Evolutionary conservation across 1,140 invertebrate genomes (phyloP).

Genomic region (Drosophila sproati): DNA sequence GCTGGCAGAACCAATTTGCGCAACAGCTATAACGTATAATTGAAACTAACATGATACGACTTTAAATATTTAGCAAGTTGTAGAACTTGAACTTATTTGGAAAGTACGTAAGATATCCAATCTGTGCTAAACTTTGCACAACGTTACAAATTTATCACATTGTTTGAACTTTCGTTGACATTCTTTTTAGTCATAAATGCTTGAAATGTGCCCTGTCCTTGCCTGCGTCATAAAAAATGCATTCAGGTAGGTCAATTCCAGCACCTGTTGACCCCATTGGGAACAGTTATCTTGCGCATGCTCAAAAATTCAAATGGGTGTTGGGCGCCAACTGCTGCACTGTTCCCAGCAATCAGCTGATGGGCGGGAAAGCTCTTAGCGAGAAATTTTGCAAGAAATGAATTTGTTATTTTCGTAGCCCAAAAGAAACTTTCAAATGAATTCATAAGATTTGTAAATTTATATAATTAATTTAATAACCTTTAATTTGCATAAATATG

Average conservation of each 20-base stretch:
- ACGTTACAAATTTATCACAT: constrained; percentile 6
- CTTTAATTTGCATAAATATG: constrained; percentile 75
- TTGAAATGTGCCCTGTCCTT: constrained; percentile 18
- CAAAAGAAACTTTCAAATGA: too few relatives aligned
- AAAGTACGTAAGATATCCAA: constrained; percentile 5
- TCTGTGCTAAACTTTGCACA: constrained; percentile 3
- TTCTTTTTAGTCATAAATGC: not conserved
- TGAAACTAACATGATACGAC: not conserved
- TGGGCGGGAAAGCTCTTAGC: not conserved
- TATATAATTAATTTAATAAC: constrained; percentile 65
- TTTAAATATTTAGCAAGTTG: constrained; percentile 15
- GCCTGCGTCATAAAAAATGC: constrained; percentile 59
- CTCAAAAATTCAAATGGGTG: constrained; percentile 15
- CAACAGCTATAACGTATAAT: not conserved
- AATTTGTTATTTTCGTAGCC: not conserved
- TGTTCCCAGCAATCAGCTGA: constrained; percentile 22
- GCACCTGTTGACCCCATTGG: constrained; percentile 56
- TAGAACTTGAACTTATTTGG: not conserved
- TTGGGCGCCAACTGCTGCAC: constrained; percentile 5
- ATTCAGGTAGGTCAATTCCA: constrained; percentile 62
- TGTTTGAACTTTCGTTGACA: constrained; percentile 1
- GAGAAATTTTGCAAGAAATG: not conserved
- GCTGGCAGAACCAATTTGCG: not conserved
- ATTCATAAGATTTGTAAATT: not conserved
- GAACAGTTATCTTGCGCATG: constrained; percentile 51